These are phyloP conservation scores for Pardalotus punctatus DNA, from an alignment of 2,113 vertebrate species.

Conservation along the genomic window DNA sequence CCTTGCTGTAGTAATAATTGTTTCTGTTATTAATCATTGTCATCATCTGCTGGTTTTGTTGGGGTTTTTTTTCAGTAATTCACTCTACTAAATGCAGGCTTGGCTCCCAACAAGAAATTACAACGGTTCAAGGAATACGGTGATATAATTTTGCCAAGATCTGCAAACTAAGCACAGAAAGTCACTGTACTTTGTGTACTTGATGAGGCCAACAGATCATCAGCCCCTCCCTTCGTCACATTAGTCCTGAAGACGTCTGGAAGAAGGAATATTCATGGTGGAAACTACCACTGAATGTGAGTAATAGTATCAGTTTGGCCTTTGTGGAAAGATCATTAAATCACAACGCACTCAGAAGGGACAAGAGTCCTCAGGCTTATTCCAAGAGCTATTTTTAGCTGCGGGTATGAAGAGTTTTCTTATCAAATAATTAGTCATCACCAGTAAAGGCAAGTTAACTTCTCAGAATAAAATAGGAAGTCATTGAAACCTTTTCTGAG, in stretches of 20 bases:
- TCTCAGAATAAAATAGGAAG: slow-evolving; percentile 28
- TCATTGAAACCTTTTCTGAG: background rate
- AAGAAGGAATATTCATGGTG: background rate
- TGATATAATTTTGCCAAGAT: background rate
- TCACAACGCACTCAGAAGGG: background rate
- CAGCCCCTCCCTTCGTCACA: background rate
- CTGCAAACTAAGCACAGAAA: background rate
- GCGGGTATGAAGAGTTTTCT: slow-evolving; percentile 11
- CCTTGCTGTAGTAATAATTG: background rate
- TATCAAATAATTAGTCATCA: slow-evolving; percentile 37
- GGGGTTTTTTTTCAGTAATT: background rate
- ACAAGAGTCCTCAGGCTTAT: slow-evolving; percentile 3
- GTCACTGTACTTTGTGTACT: background rate
- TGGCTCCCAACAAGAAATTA: background rate
- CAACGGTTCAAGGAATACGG: background rate
- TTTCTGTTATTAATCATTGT: background rate
- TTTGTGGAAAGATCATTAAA: slow-evolving; percentile 41
- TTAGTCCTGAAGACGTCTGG: background rate
- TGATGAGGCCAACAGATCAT: background rate
- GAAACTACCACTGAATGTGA: background rate
- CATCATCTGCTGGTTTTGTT: background rate
- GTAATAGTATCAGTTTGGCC: slow-evolving; percentile 16
- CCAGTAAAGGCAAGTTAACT: slow-evolving; percentile 1
- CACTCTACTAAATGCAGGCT: background rate
- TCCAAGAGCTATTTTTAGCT: slow-evolving; percentile 33